Evolutionary conservation across 2,888 invertebrate genomes (phyloP).

Genomic region (Pegoplata infirma): DNA sequence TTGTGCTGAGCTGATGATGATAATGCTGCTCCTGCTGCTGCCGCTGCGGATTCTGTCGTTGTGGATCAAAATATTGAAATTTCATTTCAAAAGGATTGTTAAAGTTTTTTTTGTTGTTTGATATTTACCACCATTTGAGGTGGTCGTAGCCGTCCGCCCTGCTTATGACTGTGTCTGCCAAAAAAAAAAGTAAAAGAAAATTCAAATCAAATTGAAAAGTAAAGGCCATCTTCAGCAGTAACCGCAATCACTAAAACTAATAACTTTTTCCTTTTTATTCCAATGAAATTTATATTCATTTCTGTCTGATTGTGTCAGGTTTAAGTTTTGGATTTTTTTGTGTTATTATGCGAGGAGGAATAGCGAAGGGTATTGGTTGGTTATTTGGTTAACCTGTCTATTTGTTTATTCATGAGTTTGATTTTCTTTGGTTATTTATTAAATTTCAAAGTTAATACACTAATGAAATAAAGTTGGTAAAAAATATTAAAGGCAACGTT

Average conservation of each 20-base stretch:
- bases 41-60: too few species aligned
- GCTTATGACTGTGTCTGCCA: not conserved
- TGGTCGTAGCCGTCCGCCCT: not conserved
- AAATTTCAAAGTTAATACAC: constrained; percentile 40
- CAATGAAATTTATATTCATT: constrained; percentile 32
- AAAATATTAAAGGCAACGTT: too few species aligned
- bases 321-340: not conserved
- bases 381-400: constrained; percentile 46
- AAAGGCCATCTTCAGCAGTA: constrained; percentile 37
- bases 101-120: not conserved
- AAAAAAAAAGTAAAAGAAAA: constrained; percentile 1
- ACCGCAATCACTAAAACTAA: constrained; percentile 69
- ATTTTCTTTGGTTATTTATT: constrained; percentile 65
- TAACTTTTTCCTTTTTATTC: constrained; percentile 66
- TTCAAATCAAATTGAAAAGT: constrained; percentile 55
- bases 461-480: too few species aligned
- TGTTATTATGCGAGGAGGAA: not conserved
- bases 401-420: constrained; percentile 74
- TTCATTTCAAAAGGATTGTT: constrained; percentile 35
- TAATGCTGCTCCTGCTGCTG: too few species aligned
- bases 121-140: not conserved
- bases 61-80: constrained; percentile 8
- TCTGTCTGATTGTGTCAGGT: not conserved
- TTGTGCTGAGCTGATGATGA: too few species aligned
- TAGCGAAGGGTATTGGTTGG: not conserved